phyloP scores from a whole-genome alignment of 1,140 invertebrate species.

The Bursaphelenchus mucronatus region DNA sequence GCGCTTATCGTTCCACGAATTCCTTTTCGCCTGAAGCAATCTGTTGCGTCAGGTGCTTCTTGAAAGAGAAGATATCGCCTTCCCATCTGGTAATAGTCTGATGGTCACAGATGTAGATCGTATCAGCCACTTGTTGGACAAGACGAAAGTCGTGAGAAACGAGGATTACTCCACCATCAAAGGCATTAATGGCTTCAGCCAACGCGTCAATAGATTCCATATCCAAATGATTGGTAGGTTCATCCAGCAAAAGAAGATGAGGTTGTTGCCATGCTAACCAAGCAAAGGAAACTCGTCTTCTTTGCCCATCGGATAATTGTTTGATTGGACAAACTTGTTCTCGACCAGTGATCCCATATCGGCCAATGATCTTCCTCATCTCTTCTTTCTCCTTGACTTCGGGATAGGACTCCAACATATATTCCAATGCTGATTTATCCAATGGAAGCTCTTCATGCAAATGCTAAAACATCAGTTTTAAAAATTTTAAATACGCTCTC shows the following conservation, averaged over 20 bases:
- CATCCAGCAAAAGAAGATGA: slow-evolving; percentile 86
- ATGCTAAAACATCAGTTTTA: slow-evolving; percentile 67
- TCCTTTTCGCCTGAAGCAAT: slow-evolving; percentile 26
- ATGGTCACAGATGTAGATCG: slow-evolving; percentile 96
- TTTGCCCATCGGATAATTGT: slow-evolving; percentile 93
- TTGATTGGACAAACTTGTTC: slow-evolving; percentile 97
- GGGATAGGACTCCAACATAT: slow-evolving; percentile 95
- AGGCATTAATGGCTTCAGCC: slow-evolving; percentile 93
- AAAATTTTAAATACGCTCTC: slow-evolving; percentile 19
- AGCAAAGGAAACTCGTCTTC: slow-evolving; percentile 96
- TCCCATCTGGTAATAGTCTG: slow-evolving; percentile 92
- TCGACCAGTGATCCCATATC: slow-evolving; percentile 89
- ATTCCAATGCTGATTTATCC: slow-evolving; percentile 88
- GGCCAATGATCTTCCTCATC: slow-evolving; percentile 96
- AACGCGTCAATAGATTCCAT: slow-evolving; percentile 96
- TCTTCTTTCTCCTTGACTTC: slow-evolving; percentile 96
- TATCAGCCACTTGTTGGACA: slow-evolving; percentile 79
- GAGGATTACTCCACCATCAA: slow-evolving; percentile 92
- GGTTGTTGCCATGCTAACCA: slow-evolving; percentile 91
- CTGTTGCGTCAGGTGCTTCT: slow-evolving; percentile 78
- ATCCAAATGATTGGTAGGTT: slow-evolving; percentile 98
- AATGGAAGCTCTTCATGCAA: slow-evolving; percentile 90
- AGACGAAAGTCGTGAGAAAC: slow-evolving; percentile 96
- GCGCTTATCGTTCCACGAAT: slow-evolving; percentile 20
- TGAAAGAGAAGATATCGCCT: slow-evolving; percentile 89